Evolutionary conservation across 2,888 invertebrate genomes (phyloP), one percentile per base, ranked within the genome.

Genomic region (Lordiphosa fenestrarum): DNA sequence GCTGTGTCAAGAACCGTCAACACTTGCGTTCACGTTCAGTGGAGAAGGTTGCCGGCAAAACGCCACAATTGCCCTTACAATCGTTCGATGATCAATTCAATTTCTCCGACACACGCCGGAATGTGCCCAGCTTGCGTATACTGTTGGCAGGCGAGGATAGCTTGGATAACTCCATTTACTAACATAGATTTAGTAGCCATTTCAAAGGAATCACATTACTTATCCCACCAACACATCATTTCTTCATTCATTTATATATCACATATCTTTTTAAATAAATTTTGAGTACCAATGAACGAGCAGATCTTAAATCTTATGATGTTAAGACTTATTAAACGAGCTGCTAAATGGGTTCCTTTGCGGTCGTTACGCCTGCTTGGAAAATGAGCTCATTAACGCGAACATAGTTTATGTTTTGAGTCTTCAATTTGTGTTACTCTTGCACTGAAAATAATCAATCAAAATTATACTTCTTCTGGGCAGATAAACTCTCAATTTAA

Each of bases 1-100:
- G 88, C 30, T 86, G 88, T 35, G 80, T 88, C 0, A 86, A 76
- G 30, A 88, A 88, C 66, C 80, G 85, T 0, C 30, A 70, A 0
- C 78, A 86, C 38, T 40, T 84, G 6, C 85, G 86, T 25, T 86
- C 87, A 0, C 87, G 82, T 1, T 87, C 87, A 0, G 76, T 76
- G 6, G 87, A 87, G 23, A 76, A 74, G 54, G 68, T 82, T 53
- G 51, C 76, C 0, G 47, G 63, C 0, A 86, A 86, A 49, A 61
- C 78, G 0, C 71, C 69, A 1, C 33, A 44, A 2, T 35, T 86
- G 40, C 71, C 82, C 0, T 42, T 81, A 19, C 75, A 73, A 7
- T 85, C 82, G 42, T 81, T 73, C 9, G 86, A 88, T 53, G 88
- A 87, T 51, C 74, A 77, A 30, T 48, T 85, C 7, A 78, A 82